A percentile compares a stretch with the other conserved stretches of the same genome.
Conservation (phyloP, 2,888 invertebrate genomes). For the Spatulosminthurus flaviceps region DNA sequence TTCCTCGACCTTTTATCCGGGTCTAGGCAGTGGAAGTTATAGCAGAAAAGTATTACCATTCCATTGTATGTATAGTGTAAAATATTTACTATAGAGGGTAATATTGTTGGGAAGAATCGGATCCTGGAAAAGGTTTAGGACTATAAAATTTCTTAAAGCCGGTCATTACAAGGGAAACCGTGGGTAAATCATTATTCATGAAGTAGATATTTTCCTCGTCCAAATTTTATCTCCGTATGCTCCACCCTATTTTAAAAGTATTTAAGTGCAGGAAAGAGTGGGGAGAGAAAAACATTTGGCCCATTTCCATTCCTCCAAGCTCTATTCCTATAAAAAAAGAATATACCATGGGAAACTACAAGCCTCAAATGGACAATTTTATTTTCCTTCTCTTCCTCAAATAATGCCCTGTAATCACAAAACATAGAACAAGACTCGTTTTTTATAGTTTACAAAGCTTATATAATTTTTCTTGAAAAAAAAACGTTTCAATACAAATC, state of each 20-base stretch:
- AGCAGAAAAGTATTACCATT: no score
- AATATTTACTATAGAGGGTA: no score
- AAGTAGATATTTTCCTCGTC: neutral
- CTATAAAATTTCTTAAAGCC: slow-evolving; percentile 13
- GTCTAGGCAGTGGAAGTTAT: neutral
- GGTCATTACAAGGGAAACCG: neutral
- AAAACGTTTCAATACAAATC: no score
- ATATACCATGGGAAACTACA: neutral
- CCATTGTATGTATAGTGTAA: no score
- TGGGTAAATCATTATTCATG: slow-evolving; percentile 18
- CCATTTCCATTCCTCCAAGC: neutral
- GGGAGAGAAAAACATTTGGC: neutral
- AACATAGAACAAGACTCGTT: neutral
- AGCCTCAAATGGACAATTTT: neutral
- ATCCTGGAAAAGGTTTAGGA: neutral
- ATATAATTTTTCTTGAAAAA: no score
- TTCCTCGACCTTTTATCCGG: neutral
- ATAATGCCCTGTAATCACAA: neutral
- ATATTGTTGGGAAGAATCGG: no score
- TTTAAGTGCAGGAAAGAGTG: neutral
- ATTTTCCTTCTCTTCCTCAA: slow-evolving; percentile 1
- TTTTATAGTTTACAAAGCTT: no score
- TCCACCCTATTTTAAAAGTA: neutral
- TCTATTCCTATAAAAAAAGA: no score
- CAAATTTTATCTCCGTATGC: neutral